phyloP scores from a whole-genome alignment of 2,113 vertebrate genomes.

The Pangasianodon hypophthalmus region DNA sequence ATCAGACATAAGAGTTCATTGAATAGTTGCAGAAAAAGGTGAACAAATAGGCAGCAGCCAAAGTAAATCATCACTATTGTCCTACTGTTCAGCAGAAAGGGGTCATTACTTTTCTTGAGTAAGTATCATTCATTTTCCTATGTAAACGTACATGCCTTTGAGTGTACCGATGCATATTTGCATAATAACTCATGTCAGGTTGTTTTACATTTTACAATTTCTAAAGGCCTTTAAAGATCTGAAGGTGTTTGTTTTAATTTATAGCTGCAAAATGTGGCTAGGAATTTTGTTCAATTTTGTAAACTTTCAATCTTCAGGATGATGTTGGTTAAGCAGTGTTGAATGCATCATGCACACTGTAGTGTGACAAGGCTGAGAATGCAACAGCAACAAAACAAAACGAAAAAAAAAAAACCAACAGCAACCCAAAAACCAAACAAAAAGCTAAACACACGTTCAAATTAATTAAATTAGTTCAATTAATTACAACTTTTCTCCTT shows the following conservation, averaged over 20 bases:
- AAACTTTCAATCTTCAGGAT: not conserved
- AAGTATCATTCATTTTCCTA: conserved; percentile 38
- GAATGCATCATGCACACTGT: not conserved
- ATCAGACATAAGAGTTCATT: conserved; percentile 49
- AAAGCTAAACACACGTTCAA: not conserved
- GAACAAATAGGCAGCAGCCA: conserved; percentile 37
- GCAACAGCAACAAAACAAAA: not conserved
- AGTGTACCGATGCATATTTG: not conserved
- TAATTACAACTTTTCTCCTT: not conserved
- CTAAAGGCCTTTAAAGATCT: not conserved
- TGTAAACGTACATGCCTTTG: not conserved
- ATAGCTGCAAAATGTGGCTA: not conserved
- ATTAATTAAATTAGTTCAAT: not conserved
- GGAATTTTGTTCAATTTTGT: not conserved
- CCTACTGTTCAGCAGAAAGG: conserved; percentile 31
- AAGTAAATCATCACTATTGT: conserved; percentile 45
- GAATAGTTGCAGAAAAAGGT: conserved; percentile 40
- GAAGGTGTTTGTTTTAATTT: not conserved
- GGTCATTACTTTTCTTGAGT: conserved; percentile 31
- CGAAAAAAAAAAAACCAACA: not conserved
- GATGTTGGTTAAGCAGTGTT: not conserved
- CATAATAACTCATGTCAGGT: conserved; percentile 20
- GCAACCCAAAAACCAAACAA: not conserved
- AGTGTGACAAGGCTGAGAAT: not conserved
- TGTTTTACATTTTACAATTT: conserved; percentile 24